Conservation (phyloP, 2,888 invertebrate species). For the Zele albiditarsus region DNA sequence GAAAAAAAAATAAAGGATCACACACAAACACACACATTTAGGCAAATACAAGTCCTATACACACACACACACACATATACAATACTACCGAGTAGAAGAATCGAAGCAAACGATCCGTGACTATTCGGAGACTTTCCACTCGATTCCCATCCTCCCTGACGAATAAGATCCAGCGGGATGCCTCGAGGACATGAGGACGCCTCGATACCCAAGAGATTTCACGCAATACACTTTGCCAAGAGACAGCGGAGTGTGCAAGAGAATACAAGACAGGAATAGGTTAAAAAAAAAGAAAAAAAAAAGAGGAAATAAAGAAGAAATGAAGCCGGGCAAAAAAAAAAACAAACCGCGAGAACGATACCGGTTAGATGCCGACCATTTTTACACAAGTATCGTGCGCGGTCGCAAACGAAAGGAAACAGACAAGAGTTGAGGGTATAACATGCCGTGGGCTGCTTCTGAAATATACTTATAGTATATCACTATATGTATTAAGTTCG, state of each 20-base stretch:
- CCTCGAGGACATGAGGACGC: constrained; percentile 46
- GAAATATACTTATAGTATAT: constrained; percentile 13
- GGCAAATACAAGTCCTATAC: background rate
- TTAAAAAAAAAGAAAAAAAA: constrained; percentile 36
- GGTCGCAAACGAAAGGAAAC: constrained; percentile 21
- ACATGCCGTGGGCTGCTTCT: constrained; percentile 9
- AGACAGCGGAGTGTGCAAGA: constrained; percentile 34
- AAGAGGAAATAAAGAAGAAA: too few species aligned
- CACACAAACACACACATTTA: background rate
- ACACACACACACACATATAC: background rate
- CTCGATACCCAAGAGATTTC: constrained; percentile 53
- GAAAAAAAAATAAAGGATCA: constrained; percentile 5
- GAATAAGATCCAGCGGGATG: constrained; percentile 24
- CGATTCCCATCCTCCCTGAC: constrained; percentile 27
- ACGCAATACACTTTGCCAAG: constrained; percentile 54
- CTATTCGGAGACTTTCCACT: constrained; percentile 35
- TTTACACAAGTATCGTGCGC: constrained; percentile 12
- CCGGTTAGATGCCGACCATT: constrained; percentile 21
- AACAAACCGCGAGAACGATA: constrained; percentile 29
- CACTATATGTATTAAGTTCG: background rate
- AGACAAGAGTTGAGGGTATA: background rate
- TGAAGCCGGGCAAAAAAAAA: constrained; percentile 20
- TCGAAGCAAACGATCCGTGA: constrained; percentile 42
- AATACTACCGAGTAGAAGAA: constrained; percentile 4
- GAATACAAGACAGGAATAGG: constrained; percentile 37